Conservation (phyloP, 1,140 invertebrate genomes). For the Brachionus calyciflorus region DNA sequence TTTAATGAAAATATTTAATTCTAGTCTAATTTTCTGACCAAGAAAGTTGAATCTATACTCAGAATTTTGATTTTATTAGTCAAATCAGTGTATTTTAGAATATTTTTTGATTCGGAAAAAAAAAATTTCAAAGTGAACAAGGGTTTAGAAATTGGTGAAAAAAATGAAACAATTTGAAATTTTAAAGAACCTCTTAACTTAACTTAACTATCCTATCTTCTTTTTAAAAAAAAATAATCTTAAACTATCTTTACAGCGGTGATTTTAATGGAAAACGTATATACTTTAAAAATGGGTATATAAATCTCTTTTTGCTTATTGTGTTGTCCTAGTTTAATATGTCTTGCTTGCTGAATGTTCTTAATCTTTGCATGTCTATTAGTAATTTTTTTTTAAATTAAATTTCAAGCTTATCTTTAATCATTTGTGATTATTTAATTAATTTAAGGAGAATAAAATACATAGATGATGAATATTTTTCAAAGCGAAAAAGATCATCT, state of each 20-base stretch:
- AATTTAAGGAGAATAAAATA: conserved; percentile 31
- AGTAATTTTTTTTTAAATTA: background rate
- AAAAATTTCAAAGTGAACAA: too few species aligned
- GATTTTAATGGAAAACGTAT: conserved; percentile 39
- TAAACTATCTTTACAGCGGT: background rate
- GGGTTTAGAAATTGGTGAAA: too few species aligned
- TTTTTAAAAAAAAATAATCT: background rate
- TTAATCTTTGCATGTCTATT: background rate
- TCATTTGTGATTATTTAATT: too few species aligned
- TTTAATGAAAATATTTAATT: too few species aligned
- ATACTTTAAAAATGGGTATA: conserved; percentile 42
- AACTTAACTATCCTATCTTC: background rate
- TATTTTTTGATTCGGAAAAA: too few species aligned
- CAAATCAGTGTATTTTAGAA: too few species aligned
- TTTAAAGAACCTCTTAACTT: too few species aligned
- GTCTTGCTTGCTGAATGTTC: background rate
- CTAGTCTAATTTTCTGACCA: too few species aligned
- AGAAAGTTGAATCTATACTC: too few species aligned
- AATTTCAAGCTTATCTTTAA: too few species aligned
- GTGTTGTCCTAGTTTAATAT: background rate
- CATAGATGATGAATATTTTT: conserved; percentile 10
- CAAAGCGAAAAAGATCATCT: background rate
- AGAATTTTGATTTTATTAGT: too few species aligned
- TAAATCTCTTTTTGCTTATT: background rate
- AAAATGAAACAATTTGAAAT: too few species aligned